Evolutionary conservation across 2,888 invertebrate genomes (phyloP).

Genomic region (Nomada flava): DNA sequence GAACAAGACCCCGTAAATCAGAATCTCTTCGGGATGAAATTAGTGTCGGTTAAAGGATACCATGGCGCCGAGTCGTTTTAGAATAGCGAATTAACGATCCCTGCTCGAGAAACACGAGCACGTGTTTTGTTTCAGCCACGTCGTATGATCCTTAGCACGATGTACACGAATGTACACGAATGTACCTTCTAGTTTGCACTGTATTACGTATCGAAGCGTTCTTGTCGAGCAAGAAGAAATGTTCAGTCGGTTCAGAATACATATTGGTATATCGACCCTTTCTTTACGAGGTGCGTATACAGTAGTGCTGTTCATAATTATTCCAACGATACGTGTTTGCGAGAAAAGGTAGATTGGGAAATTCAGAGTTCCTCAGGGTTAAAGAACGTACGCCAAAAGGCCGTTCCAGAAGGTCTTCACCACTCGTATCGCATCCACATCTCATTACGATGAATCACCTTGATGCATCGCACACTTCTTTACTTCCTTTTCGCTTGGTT

Average conservation of each 20-base stretch:
- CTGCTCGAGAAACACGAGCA: constrained; percentile 20
- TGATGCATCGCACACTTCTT: constrained; percentile 9
- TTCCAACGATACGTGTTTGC: too few species aligned
- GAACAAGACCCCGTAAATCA: constrained; percentile 69
- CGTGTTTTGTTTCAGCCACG: constrained; percentile 4
- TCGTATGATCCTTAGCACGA: constrained; percentile 20
- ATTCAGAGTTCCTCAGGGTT: constrained; percentile 42
- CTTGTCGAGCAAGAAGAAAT: background rate
- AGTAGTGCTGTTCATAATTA: too few species aligned
- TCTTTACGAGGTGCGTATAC: background rate
- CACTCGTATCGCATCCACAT: constrained; percentile 32
- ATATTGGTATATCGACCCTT: too few species aligned
- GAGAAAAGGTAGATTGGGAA: background rate
- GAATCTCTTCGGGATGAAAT: constrained; percentile 71
- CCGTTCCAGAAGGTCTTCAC: constrained; percentile 42
- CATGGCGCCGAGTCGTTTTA: constrained; percentile 37
- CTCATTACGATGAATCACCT: constrained; percentile 37
- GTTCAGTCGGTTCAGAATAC: background rate
- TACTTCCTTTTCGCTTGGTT: constrained; percentile 16
- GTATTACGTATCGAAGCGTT: background rate
- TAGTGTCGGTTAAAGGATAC: constrained; percentile 68
- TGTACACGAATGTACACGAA: background rate
- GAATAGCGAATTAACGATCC: constrained; percentile 32
- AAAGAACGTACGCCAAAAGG: constrained; percentile 44
- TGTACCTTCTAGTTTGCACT: background rate